Evolutionary conservation across 2,797 vertebrate genomes (phyloP), one percentile per base, ranked within the genome.

Genomic region (Emydoidea blandingii): DNA sequence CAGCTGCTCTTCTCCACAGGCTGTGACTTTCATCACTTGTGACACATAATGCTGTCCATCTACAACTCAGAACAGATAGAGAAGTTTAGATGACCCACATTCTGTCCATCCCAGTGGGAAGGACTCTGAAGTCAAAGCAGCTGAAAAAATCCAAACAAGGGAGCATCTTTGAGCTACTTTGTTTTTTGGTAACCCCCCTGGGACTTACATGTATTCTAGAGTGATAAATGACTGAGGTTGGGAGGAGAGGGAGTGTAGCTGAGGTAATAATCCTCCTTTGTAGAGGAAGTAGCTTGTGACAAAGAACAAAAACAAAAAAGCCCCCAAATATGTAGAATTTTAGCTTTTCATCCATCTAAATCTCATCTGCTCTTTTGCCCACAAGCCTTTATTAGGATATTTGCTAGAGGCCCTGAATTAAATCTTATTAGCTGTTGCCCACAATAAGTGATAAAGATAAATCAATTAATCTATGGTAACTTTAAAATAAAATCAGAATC

Each of bases 31-130:
- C 92, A 93, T 93, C 88, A 80, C 92, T 90, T 62, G 29, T 94
- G 87, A 93, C 92, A 90, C 68, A 91, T 86, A 88, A 91, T 95
- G 91, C 90, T 80, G 89, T 82, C 87, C 72, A 80, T 92, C 84
- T 82, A 86, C 87, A 47, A 83, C 82, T 62, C 59, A 53, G 12
- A 93, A 85, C 49, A 88, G 85, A 68, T 53, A 23, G 83, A 89
- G 54, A 83, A 85, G 44, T 87, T 94, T 89, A 88, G 90, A 85
- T 94, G 93, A 95, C 93, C 95, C 92, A 95, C 52, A 95, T 96
- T 94, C 92, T 91, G 83, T 87, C 91, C 84, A 74, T 94, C 88
- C 57, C 56, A 56, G 41, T 92, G 83, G 78, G 53, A 96, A 49
- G 65, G 78, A 47, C 94, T 65, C 88, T 68, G 88, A 92, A 85